These are phyloP conservation scores for Chrysomallon squamiferum DNA, from an alignment of 1,140 invertebrate genomes.

Conservation along the genomic window DNA sequence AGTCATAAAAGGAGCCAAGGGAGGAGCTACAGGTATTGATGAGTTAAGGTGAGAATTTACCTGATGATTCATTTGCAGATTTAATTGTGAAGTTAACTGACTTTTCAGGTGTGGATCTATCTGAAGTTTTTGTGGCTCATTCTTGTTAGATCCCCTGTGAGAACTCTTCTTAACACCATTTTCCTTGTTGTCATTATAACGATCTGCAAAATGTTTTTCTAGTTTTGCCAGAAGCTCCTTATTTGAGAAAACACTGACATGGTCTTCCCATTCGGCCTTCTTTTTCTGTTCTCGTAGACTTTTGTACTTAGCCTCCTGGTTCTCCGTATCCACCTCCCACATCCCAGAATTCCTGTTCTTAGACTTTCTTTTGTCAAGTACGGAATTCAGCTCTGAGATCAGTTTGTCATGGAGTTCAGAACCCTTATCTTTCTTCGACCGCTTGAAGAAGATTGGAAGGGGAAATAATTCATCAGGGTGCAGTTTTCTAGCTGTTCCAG, in stretches of 20 bases:
- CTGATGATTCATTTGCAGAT: too few species aligned
- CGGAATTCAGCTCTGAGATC: conserved; percentile 41
- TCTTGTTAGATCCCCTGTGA: too few species aligned
- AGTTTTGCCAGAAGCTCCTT: conserved; percentile 43
- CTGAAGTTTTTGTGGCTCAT: too few species aligned
- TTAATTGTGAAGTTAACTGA: too few species aligned
- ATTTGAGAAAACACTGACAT: conserved; percentile 43
- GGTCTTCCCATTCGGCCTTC: conserved; percentile 22
- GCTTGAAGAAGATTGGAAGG: conserved; percentile 46
- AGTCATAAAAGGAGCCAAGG: too few species aligned
- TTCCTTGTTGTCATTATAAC: too few species aligned
- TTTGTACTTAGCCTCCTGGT: background rate
- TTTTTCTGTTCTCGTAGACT: conserved; percentile 13
- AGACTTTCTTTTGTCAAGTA: conserved; percentile 29
- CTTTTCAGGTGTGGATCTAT: too few species aligned
- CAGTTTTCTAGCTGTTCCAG: background rate
- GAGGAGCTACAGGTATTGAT: too few species aligned
- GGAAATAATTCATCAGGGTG: conserved; percentile 1
- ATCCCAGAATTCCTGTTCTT: conserved; percentile 13
- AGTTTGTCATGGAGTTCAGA: conserved; percentile 50
- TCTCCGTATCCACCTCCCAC: conserved; percentile 9
- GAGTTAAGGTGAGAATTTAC: too few species aligned
- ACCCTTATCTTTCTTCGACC: conserved; percentile 49
- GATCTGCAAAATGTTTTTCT: conserved; percentile 40
- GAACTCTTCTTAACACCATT: too few species aligned